Base-by-base conservation (phyloP, 2,113 vertebrate genomes). In the Aegithalos caudatus region DNA sequence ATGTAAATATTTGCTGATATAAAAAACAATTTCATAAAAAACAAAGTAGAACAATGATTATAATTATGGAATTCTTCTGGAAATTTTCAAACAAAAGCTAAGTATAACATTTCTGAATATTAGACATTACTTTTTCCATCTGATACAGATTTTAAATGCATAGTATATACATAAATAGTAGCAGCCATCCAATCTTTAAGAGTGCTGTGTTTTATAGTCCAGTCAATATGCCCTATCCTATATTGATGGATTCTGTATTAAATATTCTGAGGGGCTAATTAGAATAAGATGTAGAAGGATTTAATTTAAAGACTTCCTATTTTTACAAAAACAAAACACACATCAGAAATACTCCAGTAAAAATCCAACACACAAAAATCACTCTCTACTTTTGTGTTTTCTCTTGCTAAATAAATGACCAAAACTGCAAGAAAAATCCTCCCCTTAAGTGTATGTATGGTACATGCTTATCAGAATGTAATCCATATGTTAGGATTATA, bases 71-170 rank as follows among this genome's bases (percentile, higher is more conserved):
- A 84, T 64, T 82, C 7, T 88, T 67, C 74, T 66, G 38, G 53
- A 37, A 84, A 57, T 66, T 90, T 95, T 78, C 58, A 87, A 53
- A 69, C 79, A 85, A 85, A 87, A 90, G 33, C 35, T 82, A 86
- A 2, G 2, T 78, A 80, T 51, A 95, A 74, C 35, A 71, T 53
- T 69, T 96, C 85, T 65, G 72, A 86, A 90, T 76, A 84, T 90
- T 86, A 96, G 81, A 95, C 69, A 88, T 90, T 94, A 95, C 29
- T 95, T 94, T 90, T 94, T 65, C 91, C 95, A 97, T 97, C 94
- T 95, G 96, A 96, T 96, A 94, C 92, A 96, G 95, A 96, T 94
- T 87, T 92, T 54, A 88, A 94, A 95, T 64, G 74, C 8, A 53
- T 58, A 78, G 42, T 80, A 94, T 85, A 90, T 88, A 95, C 51